phyloP scores from a whole-genome alignment of 2,113 vertebrate species.

The Gnathonemus echidnorhynchus region DNA sequence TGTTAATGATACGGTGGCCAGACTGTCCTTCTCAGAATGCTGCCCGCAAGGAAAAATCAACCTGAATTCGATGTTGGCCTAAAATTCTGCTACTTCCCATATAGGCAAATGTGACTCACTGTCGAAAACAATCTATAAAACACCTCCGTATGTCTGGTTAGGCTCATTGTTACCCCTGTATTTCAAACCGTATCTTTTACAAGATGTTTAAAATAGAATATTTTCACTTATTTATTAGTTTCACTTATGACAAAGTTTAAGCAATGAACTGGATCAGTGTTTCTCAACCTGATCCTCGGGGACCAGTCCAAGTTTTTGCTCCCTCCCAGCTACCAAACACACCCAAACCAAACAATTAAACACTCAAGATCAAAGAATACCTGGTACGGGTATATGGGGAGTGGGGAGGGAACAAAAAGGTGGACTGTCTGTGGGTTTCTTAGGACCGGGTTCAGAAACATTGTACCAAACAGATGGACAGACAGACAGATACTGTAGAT shows the following conservation, averaged over 20 bases:
- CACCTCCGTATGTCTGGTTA: background rate
- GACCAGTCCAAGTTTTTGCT: background rate
- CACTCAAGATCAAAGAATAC: background rate
- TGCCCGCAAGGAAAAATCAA: background rate
- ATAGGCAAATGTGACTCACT: background rate
- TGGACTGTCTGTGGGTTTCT: background rate
- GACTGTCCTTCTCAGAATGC: background rate
- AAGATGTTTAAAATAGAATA: background rate
- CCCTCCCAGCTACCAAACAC: background rate
- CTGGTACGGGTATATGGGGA: background rate
- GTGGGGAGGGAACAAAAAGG: background rate
- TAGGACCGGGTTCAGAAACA: background rate
- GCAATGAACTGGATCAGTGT: background rate
- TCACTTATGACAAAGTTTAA: background rate
- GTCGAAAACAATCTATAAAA: background rate
- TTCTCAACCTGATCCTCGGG: background rate
- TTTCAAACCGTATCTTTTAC: background rate
- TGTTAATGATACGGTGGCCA: background rate
- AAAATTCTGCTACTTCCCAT: background rate
- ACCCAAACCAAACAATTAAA: background rate
- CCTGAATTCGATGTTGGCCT: background rate
- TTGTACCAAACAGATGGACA: no score
- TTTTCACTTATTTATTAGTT: background rate
- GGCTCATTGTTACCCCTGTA: background rate
- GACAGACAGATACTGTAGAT: background rate